Base-by-base conservation (phyloP, 2,888 invertebrate species). In the Mesorhabditis sp. region DNA sequence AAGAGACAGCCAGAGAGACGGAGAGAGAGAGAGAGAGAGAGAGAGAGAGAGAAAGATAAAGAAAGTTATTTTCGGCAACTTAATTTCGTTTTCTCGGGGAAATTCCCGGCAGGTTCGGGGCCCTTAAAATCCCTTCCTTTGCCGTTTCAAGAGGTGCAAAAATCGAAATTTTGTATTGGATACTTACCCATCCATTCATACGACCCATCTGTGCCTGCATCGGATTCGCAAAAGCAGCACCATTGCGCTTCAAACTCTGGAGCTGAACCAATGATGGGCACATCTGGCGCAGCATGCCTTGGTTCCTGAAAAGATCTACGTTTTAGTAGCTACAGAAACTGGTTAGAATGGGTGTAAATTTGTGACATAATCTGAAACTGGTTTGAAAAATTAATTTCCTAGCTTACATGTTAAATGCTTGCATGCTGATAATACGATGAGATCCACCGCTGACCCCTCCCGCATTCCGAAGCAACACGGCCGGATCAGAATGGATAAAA, bases 241-340 rank as follows among this genome's bases (percentile, higher is more conserved):
- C 58, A 50, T n/a, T n/a, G 10, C 7, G 7, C 2, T 50, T 50
- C 58, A 50, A 13, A 50, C 58, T 50, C 7, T 50, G 58, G 10
- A 50, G n/a, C n/a, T n/a, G 58, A 50, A 50, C 58, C 58, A 50
- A 50, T 10, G n/a, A 50, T n/a, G 58, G 58, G 58, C 58, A 50
- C 7, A 50, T 10, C 58, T 50, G 58, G n/a, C n/a, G 10, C 7
- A 50, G 7, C n/a, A 50, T n/a, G 1, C n/a, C 58, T 50, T 50
- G 58, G 58, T 50, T 50, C n/a, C 58, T 50, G 28, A 28, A 28
- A 28, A 28, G 2, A 28, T 28, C 28, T 28, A 1, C 28, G 28
- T 28, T 28, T 28, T 28, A 28, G 28, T 28, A 28, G 28, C 28
- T 28, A 28, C 28, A 28, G 2, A 28, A 28, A 28, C 28, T 28